Base-by-base conservation (phyloP, 2,113 vertebrate genomes). In the Equus przewalskii region DNA sequence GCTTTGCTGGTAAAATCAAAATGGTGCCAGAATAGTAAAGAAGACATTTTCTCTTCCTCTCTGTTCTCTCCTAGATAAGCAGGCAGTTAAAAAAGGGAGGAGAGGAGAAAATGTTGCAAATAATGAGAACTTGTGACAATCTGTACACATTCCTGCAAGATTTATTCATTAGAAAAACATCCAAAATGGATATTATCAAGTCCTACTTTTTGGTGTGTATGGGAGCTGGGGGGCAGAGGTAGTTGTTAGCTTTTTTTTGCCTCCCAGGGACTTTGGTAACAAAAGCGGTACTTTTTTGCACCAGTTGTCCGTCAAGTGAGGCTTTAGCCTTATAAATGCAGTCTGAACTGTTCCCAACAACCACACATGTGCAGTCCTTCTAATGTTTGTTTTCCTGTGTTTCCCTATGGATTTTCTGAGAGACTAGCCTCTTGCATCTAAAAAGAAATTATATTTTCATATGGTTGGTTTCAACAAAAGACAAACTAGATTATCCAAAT, bases 1-100 rank as follows among this genome's bases (percentile, higher is more conserved):
- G 30, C 82, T 85, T 82, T 95, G 76, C 87, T 7, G 80, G 28
- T 46, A 41, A 97, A 97, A 85, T 56, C 93, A 97, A 95, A 97
- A 86, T 93, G 56, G 54, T 65, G 67, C 56, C 73, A 67, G 41
- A 93, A 54, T 28, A 72, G 49, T 64, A 70, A 82, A 76, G 60
- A 91, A 91, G 65, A 92, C 15, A 49, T 91, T 86, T 93, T 65
- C 73, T 85, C 51, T 96, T n/a, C 54, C 22, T 41, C 15, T 89
- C 56, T 94, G 33, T 86, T 18, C 9, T 51, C 13, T 41, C 49
- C 30, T 11, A 80, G 91, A 65, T 46, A 89, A 93, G 69, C 58
- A 88, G 51, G 41, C 69, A 44, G 28, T 75, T 69, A 64, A 84
- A 93, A 96, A 83, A 70, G 24, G 81, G 56, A 46, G 19, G 36